These are phyloP conservation scores for Neomorphus geoffroyi DNA, from an alignment of 2,797 vertebrate species.

Conservation along the genomic window DNA sequence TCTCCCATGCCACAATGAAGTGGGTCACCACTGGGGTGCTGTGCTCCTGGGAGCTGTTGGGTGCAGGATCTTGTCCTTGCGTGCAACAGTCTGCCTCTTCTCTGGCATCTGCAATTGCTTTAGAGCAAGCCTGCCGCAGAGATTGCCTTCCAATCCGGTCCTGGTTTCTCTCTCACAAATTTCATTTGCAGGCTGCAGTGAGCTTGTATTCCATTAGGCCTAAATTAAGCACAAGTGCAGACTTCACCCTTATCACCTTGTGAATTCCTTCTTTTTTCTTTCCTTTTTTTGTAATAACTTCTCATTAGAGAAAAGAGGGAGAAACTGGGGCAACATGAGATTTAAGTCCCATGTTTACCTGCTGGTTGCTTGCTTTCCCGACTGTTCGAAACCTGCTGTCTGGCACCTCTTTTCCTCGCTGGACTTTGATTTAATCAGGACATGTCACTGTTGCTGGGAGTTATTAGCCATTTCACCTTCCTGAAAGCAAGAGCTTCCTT, in stretches of 20 bases:
- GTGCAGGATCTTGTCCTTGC: neutral
- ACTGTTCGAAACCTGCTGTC: neutral
- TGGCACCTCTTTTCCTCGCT: neutral
- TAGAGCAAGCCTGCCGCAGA: neutral
- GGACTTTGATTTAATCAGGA: neutral
- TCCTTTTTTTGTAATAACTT: neutral
- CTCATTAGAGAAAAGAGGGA: neutral
- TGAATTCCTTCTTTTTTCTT: neutral
- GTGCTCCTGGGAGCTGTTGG: neutral
- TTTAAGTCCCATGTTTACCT: neutral
- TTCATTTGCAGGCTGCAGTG: neutral
- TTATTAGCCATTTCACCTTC: neutral
- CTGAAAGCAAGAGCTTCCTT: neutral
- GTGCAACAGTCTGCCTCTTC: neutral
- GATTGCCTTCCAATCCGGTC: neutral
- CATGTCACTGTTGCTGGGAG: neutral
- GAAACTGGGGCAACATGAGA: neutral
- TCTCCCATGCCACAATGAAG: neutral
- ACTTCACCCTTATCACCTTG: neutral
- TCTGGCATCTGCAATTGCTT: neutral
- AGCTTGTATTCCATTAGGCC: neutral
- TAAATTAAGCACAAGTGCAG: neutral
- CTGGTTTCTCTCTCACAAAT: neutral
- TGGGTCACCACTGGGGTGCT: neutral
- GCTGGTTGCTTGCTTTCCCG: neutral